These are phyloP conservation scores for Cyphomyrmex costatus DNA, from an alignment of 1,140 invertebrate species.

Conservation along the genomic window DNA sequence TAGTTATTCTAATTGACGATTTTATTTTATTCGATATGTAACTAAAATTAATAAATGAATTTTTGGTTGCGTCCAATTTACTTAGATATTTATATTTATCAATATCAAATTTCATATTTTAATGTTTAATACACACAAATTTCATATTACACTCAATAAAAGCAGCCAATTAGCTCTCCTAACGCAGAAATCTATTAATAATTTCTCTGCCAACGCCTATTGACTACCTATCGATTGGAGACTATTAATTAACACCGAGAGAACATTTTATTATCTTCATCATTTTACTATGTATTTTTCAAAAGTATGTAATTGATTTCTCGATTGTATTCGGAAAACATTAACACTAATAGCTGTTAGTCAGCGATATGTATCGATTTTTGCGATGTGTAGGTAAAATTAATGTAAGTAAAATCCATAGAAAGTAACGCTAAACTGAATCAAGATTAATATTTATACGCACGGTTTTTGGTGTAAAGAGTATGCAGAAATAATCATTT, in stretches of 20 bases:
- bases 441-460: not conserved
- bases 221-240: not conserved
- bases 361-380: not conserved
- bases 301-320: not conserved
- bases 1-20: not conserved
- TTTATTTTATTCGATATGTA: not conserved
- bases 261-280: not conserved
- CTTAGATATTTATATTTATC: not conserved
- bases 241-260: not conserved
- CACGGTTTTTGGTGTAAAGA: no score
- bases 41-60: conserved; percentile 4
- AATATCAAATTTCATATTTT: not conserved
- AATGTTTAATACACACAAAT: not conserved
- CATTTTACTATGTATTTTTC: not conserved
- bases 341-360: not conserved
- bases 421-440: not conserved
- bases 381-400: not conserved
- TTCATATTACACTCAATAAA: conserved; percentile 8
- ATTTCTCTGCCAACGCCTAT: not conserved
- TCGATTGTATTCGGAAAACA: not conserved
- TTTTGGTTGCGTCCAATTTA: not conserved
- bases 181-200: not conserved
- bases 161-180: not conserved
- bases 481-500: no score
- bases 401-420: not conserved